These are phyloP conservation scores for Limnephilus rhombicus DNA, from an alignment of 2,888 invertebrate species.

Conservation along the genomic window DNA sequence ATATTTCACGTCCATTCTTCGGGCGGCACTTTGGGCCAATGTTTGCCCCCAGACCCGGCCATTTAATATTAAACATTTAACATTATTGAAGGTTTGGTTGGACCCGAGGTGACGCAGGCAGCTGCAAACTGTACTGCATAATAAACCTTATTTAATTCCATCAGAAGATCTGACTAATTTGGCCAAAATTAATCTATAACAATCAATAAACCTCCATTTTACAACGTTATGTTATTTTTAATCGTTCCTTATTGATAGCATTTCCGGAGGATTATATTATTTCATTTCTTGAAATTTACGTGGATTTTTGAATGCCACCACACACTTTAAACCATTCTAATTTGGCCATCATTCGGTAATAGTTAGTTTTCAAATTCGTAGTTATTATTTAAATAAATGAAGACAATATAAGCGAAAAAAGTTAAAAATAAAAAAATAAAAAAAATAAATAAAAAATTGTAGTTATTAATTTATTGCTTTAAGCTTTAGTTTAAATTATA, in stretches of 20 bases:
- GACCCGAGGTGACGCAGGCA: constrained; percentile 17
- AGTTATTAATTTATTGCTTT: too few species aligned
- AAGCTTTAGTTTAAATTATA: too few species aligned
- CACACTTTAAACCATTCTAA: too few species aligned
- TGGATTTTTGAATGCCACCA: not conserved
- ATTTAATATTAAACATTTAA: not conserved
- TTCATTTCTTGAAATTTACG: not conserved
- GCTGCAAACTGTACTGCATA: constrained; percentile 15
- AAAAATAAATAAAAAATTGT: too few species aligned
- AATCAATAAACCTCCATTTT: not conserved
- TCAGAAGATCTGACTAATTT: not conserved
- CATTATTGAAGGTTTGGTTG: not conserved
- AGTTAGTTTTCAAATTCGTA: too few species aligned
- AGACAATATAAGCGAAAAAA: too few species aligned
- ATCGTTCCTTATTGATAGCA: too few species aligned
- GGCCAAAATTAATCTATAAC: not conserved
- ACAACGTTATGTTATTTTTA: not conserved
- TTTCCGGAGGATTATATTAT: not conserved
- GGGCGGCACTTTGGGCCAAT: constrained; percentile 54
- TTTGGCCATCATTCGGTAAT: too few species aligned
- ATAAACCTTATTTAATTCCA: not conserved
- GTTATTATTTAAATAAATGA: too few species aligned
- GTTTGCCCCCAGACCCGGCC: constrained; percentile 56
- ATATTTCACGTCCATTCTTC: constrained; percentile 65
- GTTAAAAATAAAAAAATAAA: too few species aligned